A percentile compares a stretch with the other conserved stretches of the same genome.
phyloP scores from a whole-genome alignment of 2,888 invertebrate genomes.

The Sphinx pinastri region DNA sequence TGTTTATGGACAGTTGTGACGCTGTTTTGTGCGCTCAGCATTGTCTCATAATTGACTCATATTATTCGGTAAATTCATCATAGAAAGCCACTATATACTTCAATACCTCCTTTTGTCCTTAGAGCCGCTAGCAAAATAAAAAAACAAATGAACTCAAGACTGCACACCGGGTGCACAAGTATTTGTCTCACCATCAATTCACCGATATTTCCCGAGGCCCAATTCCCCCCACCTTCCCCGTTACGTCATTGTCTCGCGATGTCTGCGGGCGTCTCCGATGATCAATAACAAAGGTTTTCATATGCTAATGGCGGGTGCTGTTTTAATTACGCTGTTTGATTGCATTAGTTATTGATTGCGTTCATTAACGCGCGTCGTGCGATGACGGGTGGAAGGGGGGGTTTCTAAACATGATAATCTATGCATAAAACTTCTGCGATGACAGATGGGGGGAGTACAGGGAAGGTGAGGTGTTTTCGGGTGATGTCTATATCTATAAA shows the following conservation, averaged over 20 bases:
- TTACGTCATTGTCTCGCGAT: conserved; percentile 54
- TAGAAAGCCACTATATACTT: too few relatives aligned
- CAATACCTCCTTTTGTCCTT: too few relatives aligned
- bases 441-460: not conserved
- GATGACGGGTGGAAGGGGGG: conserved; percentile 40
- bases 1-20: too few relatives aligned
- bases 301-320: conserved; percentile 79
- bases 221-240: not conserved
- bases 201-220: conserved; percentile 27
- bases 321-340: conserved; percentile 79
- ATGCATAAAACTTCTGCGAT: not conserved
- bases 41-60: too few relatives aligned
- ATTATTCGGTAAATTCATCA: too few relatives aligned
- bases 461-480: not conserved
- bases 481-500: too few relatives aligned
- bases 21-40: too few relatives aligned
- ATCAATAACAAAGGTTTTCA: conserved; percentile 81
- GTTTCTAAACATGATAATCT: conserved; percentile 41
- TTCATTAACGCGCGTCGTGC: conserved; percentile 55
- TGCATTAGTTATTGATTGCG: conserved; percentile 78
- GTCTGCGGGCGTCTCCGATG: conserved; percentile 52
- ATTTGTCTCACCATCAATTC: not conserved
- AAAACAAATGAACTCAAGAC: too few relatives aligned
- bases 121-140: too few relatives aligned
- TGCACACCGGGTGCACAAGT: too few relatives aligned